Evolutionary conservation across 1,140 invertebrate genomes (phyloP).

Genomic region (Atta colombica): DNA sequence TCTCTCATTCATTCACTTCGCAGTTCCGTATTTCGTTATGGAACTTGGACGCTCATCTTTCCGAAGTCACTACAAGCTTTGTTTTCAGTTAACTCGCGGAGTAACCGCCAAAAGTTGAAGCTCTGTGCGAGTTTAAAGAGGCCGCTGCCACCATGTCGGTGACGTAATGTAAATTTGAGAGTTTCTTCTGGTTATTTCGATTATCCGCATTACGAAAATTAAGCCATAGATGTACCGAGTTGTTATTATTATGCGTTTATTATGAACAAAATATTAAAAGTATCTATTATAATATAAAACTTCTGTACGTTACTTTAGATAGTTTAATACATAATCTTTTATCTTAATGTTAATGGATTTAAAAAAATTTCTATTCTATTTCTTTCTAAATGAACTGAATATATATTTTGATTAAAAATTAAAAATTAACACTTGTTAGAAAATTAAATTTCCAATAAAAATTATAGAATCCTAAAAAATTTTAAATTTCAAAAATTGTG

Average conservation of each 20-base stretch:
- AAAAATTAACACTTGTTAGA: neutral
- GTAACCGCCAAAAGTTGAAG: conserved; percentile 74
- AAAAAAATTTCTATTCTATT: neutral
- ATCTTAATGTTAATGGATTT: neutral
- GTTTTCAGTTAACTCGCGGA: conserved; percentile 78
- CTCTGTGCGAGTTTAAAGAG: conserved; percentile 68
- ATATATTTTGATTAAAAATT: neutral
- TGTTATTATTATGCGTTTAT: neutral
- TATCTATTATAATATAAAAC: too few relatives aligned
- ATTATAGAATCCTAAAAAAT: neutral
- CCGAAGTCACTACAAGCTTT: conserved; percentile 71
- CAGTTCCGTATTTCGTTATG: conserved; percentile 73
- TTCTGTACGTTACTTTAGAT: neutral
- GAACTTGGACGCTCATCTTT: conserved; percentile 68
- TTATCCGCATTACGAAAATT: conserved; percentile 41
- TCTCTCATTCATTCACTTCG: conserved; percentile 4
- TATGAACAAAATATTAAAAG: neutral
- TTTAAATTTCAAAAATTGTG: neutral
- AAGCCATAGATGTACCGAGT: neutral
- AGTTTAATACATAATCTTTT: too few relatives aligned
- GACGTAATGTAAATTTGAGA: conserved; percentile 64
- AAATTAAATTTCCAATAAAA: neutral
- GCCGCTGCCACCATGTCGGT: conserved; percentile 60
- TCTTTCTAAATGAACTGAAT: neutral
- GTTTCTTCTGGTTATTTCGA: conserved; percentile 57